Evolutionary conservation across 1,140 invertebrate species (phyloP).

Genomic region (Mizuhopecten yessoensis): DNA sequence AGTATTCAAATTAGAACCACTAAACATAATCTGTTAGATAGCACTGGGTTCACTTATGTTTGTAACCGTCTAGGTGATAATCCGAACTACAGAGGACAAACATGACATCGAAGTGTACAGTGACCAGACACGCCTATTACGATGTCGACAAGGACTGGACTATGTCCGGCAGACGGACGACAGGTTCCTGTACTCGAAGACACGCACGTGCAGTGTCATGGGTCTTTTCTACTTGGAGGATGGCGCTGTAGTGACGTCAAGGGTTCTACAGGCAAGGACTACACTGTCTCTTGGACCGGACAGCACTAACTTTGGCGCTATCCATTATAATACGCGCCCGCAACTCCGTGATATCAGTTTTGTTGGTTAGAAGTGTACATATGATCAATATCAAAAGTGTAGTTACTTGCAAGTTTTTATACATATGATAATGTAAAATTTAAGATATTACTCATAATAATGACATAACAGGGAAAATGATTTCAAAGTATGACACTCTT

Average conservation of each 20-base stretch:
- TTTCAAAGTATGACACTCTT: too few species aligned
- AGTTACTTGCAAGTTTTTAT: too few species aligned
- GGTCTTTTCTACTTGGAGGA: slow-evolving; percentile 54
- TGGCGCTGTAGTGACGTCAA: slow-evolving; percentile 23
- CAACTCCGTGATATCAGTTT: not conserved
- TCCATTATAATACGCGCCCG: not conserved
- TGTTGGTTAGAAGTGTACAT: not conserved
- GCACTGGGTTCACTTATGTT: too few species aligned
- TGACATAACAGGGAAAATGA: too few species aligned
- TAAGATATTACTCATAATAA: too few species aligned
- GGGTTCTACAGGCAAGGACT: slow-evolving; percentile 45
- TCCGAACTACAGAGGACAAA: slow-evolving; percentile 49
- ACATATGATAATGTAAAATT: too few species aligned
- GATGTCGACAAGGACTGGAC: slow-evolving; percentile 53
- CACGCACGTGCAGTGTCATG: slow-evolving; percentile 55
- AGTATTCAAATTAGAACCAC: too few species aligned
- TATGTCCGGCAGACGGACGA: not conserved
- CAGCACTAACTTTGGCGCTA: slow-evolving; percentile 60
- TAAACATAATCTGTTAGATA: too few species aligned
- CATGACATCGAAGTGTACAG: slow-evolving; percentile 59
- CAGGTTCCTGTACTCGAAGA: slow-evolving; percentile 45
- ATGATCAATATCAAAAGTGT: too few species aligned
- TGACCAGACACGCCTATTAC: slow-evolving; percentile 43
- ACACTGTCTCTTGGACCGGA: slow-evolving; percentile 51
- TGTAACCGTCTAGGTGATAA: slow-evolving; percentile 51